Evolutionary conservation across 2,113 vertebrate species (phyloP).

Genomic region (Elachura formosa): DNA sequence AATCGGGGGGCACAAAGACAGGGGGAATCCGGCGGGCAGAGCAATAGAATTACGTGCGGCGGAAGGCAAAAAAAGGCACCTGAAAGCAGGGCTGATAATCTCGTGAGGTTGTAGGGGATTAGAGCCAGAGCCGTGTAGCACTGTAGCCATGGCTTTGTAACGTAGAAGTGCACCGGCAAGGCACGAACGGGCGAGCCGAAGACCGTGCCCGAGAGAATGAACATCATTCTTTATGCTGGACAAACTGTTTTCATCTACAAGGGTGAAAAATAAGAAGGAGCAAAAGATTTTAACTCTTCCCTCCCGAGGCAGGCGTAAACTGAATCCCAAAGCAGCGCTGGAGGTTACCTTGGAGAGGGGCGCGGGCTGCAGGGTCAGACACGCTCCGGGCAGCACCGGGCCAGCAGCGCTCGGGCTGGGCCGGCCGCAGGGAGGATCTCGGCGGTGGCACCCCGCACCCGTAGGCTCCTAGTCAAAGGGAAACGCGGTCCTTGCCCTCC

Average conservation of each 20-base stretch:
- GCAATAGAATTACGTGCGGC: background rate
- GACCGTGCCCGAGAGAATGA: background rate
- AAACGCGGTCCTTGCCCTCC: too few species aligned
- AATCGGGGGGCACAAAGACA: background rate
- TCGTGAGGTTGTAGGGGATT: background rate
- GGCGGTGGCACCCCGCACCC: background rate
- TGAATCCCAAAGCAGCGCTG: background rate
- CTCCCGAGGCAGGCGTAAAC: background rate
- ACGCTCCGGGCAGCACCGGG: background rate
- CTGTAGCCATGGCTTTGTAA: background rate
- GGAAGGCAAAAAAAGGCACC: too few species aligned
- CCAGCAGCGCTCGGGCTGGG: background rate
- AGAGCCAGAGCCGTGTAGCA: background rate
- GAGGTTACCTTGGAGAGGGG: background rate
- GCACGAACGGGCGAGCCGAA: rapidly evolving
- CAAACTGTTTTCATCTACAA: background rate
- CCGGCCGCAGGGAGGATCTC: background rate
- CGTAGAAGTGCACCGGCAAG: background rate
- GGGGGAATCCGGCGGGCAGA: background rate
- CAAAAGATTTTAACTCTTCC: background rate
- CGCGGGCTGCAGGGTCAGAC: background rate
- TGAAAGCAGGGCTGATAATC: background rate
- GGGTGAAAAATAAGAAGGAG: background rate
- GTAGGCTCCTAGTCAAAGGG: background rate
- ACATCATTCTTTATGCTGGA: background rate